Conservation (phyloP, 1,140 invertebrate species). For the Bombus waltoni region DNA sequence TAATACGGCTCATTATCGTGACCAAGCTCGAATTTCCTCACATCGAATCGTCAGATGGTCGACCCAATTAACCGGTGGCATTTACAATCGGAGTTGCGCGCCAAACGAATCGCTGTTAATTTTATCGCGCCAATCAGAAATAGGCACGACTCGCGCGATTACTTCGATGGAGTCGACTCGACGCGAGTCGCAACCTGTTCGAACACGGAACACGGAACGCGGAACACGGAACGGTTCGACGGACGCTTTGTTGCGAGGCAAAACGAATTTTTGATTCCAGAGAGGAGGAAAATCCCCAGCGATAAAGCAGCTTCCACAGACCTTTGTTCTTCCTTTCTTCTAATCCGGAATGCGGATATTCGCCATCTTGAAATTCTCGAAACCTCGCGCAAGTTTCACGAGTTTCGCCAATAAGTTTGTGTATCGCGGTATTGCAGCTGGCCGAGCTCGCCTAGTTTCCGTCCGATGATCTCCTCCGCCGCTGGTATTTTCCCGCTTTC, state of each 20-base stretch:
- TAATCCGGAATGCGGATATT: constrained; percentile 71
- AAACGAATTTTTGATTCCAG: neutral
- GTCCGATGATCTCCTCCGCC: constrained; percentile 43
- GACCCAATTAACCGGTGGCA: constrained; percentile 65
- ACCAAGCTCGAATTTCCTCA: constrained; percentile 56
- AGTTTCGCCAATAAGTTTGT: constrained; percentile 74
- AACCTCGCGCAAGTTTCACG: constrained; percentile 65
- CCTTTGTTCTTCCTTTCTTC: neutral
- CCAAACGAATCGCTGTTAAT: constrained; percentile 48
- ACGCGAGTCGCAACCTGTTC: neutral
- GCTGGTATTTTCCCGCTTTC: neutral
- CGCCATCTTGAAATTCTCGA: constrained; percentile 71
- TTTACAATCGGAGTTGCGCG: constrained; percentile 55
- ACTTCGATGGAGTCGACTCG: neutral
- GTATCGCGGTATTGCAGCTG: constrained; percentile 76
- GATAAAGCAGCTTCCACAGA: neutral
- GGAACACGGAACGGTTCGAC: neutral
- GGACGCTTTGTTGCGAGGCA: neutral
- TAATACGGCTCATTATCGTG: constrained; percentile 64
- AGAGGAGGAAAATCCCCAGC: neutral
- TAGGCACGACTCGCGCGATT: neutral
- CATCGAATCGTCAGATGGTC: constrained; percentile 64
- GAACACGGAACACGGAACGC: no score
- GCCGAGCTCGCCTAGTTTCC: constrained; percentile 64
- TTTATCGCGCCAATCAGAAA: constrained; percentile 44